phyloP scores from a whole-genome alignment of 1,140 invertebrate genomes.

The Cecropterus lyciades region DNA sequence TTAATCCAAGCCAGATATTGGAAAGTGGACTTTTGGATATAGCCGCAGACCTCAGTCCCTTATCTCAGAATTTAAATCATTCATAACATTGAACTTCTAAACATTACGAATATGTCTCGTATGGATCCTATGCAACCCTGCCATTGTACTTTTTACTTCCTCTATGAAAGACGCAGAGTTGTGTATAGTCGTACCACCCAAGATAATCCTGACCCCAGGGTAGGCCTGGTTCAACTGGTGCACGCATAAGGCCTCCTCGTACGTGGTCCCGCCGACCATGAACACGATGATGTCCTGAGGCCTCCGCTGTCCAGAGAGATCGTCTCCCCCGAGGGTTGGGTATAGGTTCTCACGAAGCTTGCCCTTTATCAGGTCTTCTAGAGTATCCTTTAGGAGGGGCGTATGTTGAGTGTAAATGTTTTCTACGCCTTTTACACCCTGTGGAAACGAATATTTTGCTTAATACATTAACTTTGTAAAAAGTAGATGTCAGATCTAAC shows the following conservation, averaged over 20 bases:
- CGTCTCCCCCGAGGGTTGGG: conserved; percentile 90
- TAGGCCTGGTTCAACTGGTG: conserved; percentile 93
- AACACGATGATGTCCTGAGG: conserved; percentile 97
- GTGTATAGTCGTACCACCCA: conserved; percentile 96
- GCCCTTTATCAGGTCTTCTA: conserved; percentile 96
- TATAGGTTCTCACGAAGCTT: conserved; percentile 92
- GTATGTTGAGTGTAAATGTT: conserved; percentile 99
- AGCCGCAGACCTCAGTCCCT: too few species aligned
- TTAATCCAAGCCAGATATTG: too few species aligned
- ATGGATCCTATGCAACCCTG: conserved; percentile 83
- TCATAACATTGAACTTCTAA: conserved; percentile 23
- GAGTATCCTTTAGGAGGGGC: conserved; percentile 92
- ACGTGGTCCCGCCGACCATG: conserved; percentile 98
- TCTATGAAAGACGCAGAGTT: conserved; percentile 93
- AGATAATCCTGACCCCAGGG: conserved; percentile 90
- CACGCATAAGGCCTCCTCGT: conserved; percentile 96
- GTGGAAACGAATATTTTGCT: conserved; percentile 38
- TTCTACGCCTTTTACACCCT: conserved; percentile 96
- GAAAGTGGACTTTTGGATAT: too few species aligned
- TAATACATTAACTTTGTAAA: too few species aligned
- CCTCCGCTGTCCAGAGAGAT: conserved; percentile 79
- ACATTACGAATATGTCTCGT: conserved; percentile 74
- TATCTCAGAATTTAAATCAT: too few species aligned
- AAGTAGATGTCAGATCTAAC: too few species aligned
- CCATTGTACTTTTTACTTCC: conserved; percentile 86